phyloP scores from a whole-genome alignment of 2,797 vertebrate genomes.

The Phrynocephalus guinanensis region DNA sequence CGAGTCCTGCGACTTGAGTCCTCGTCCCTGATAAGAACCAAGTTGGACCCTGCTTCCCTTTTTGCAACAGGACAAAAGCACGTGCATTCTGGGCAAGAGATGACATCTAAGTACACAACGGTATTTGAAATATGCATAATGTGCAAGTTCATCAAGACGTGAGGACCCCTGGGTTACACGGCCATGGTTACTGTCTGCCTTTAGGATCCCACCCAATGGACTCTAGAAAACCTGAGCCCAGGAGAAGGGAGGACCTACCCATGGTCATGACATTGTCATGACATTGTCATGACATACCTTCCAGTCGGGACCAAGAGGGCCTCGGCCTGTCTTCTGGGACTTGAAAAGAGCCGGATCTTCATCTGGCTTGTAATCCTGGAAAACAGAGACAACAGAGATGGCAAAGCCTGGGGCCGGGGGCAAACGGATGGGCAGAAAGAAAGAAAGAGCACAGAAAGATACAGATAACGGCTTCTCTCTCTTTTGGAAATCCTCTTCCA shows the following conservation, averaged over 20 bases:
- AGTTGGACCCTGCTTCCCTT: no score
- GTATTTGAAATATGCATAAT: no score
- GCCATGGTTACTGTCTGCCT: background rate
- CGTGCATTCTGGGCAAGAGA: no score
- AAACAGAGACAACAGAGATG: background rate
- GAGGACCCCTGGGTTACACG: background rate
- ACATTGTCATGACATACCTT: background rate
- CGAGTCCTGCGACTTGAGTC: no score
- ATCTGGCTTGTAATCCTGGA: conserved; percentile 22
- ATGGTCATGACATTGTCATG: no score
- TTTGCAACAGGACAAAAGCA: no score
- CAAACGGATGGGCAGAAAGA: background rate
- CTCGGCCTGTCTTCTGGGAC: conserved; percentile 12
- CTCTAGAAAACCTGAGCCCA: background rate
- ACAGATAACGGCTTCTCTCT: no score
- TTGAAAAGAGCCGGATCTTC: conserved; percentile 37
- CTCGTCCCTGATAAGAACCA: no score
- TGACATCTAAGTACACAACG: no score
- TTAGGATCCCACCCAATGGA: background rate
- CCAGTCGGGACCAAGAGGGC: conserved; percentile 14
- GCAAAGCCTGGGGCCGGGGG: background rate
- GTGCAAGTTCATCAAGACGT: background rate
- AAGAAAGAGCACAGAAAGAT: background rate
- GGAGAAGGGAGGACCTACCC: background rate
- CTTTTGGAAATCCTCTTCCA: no score